Evolutionary conservation across 1,140 invertebrate genomes (phyloP).

Genomic region (Galleria mellonella): DNA sequence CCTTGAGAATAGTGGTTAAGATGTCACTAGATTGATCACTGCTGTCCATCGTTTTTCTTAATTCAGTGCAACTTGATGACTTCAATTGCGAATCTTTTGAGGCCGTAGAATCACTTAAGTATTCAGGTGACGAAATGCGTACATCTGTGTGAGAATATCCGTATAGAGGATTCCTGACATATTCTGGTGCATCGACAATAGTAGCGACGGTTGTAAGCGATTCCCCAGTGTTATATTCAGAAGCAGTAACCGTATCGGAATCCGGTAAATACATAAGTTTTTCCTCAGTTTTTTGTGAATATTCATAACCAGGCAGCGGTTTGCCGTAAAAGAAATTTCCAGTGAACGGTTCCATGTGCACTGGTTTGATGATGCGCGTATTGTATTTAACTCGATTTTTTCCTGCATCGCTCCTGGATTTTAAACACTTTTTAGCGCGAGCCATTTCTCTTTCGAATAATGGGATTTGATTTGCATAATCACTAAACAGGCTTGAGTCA

Average conservation of each 20-base stretch:
- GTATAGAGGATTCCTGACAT: conserved; percentile 57
- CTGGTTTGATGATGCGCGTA: conserved; percentile 45
- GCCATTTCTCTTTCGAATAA: conserved; percentile 57
- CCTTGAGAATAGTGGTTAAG: conserved; percentile 43
- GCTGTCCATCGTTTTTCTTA: conserved; percentile 48
- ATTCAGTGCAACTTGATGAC: conserved; percentile 58
- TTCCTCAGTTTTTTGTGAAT: conserved; percentile 48
- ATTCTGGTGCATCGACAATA: conserved; percentile 46
- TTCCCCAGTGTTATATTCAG: conserved; percentile 45
- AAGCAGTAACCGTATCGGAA: conserved; percentile 53
- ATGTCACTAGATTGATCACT: conserved; percentile 38
- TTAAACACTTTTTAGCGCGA: conserved; percentile 46
- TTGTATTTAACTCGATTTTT: conserved; percentile 52
- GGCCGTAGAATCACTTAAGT: conserved; percentile 25
- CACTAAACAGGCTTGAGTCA: conserved; percentile 72
- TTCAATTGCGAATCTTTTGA: conserved; percentile 57
- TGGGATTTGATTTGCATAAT: conserved; percentile 68
- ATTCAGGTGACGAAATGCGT: conserved; percentile 42
- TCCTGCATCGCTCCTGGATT: conserved; percentile 47
- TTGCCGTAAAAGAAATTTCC: conserved; percentile 68
- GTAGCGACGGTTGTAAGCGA: conserved; percentile 45
- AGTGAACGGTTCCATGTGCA: conserved; percentile 53
- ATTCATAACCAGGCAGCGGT: conserved; percentile 51
- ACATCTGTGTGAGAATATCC: conserved; percentile 46
- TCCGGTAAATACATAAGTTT: conserved; percentile 59